Evolutionary conservation across 2,888 invertebrate species (phyloP).

Genomic region (Idaea dimidiata): DNA sequence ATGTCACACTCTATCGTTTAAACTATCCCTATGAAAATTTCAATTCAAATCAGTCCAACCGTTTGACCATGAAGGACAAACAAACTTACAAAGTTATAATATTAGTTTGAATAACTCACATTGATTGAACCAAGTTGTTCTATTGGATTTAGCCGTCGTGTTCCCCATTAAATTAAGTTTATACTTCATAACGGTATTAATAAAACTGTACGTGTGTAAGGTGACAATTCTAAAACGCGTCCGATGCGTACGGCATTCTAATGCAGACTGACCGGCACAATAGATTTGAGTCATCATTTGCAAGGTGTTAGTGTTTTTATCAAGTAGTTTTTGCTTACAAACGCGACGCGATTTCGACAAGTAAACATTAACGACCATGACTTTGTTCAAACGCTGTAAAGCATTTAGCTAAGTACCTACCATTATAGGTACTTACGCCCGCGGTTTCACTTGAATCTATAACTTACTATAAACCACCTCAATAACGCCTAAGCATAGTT

Average conservation of each 20-base stretch:
- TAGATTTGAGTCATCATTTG: conserved; percentile 45
- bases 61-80: no score
- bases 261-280: conserved; percentile 62
- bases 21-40: no score
- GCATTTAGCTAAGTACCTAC: background rate
- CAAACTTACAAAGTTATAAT: no score
- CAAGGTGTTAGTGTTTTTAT: conserved; percentile 52
- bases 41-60: no score
- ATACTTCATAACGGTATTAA: conserved; percentile 57
- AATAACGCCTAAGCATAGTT: no score
- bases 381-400: conserved; percentile 3
- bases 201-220: conserved; percentile 28
- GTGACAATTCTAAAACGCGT: conserved; percentile 44
- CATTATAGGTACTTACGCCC: no score
- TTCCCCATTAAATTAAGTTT: conserved; percentile 60
- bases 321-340: conserved; percentile 1
- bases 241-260: conserved; percentile 55
- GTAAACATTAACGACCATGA: conserved; percentile 40
- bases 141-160: conserved; percentile 52
- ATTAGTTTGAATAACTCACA: conserved; percentile 75
- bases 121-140: conserved; percentile 55
- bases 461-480: background rate
- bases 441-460: no score
- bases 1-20: no score
- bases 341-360: conserved; percentile 39